Percentiles rank a stretch among this genome's conserved stretches.
These are phyloP conservation scores for Ciconia stormi DNA, from an alignment of 2,113 vertebrate species.

Conservation along the genomic window DNA sequence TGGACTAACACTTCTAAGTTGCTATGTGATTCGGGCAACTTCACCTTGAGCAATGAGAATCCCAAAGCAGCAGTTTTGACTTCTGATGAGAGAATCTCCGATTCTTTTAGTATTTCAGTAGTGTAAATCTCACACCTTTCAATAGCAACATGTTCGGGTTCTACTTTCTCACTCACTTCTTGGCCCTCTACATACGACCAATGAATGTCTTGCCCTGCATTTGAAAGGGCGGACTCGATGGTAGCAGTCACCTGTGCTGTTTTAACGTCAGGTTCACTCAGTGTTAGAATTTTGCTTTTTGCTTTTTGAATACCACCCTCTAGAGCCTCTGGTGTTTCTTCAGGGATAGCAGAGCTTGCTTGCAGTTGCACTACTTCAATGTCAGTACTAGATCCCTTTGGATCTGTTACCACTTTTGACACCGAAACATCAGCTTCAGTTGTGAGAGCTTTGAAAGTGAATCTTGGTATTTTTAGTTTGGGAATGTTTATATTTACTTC, in stretches of 20 bases:
- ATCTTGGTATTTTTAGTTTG: conserved; percentile 65
- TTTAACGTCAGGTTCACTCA: conserved; percentile 58
- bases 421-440: conserved; percentile 44
- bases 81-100: conserved; percentile 62
- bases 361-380: not conserved
- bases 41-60: conserved; percentile 72
- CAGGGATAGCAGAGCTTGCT: not conserved
- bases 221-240: conserved; percentile 6
- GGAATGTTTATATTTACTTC: conserved; percentile 67
- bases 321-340: not conserved
- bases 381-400: not conserved
- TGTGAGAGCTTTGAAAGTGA: conserved; percentile 46
- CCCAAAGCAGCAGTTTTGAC: conserved; percentile 66
- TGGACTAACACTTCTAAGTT: not conserved
- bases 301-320: conserved; percentile 27
- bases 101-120: conserved; percentile 67
- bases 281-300: conserved; percentile 1
- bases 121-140: not conserved
- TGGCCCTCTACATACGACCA: not conserved
- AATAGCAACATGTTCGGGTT: not conserved
- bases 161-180: not conserved
- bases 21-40: conserved; percentile 48
- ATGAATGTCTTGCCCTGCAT: conserved; percentile 39
- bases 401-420: conserved; percentile 31
- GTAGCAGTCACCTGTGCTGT: conserved; percentile 29